Evolutionary conservation across 37 sponge, comb jelly and placozoan genomes (phyloP).

Genomic region (Beroe ovata): DNA sequence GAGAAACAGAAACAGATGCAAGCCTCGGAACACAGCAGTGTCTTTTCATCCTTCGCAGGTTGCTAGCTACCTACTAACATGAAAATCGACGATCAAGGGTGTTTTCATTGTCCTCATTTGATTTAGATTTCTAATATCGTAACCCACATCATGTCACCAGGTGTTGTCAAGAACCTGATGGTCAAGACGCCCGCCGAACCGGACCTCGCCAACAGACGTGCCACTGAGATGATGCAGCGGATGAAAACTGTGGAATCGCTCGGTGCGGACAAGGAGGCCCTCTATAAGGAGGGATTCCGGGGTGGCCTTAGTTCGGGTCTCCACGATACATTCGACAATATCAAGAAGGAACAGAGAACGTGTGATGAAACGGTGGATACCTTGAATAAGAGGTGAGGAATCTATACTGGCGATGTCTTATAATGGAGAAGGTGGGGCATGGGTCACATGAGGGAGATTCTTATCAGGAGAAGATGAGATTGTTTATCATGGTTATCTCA

Average conservation of each 20-base stretch:
- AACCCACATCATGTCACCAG: no score
- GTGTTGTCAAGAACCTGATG: conserved; percentile 67
- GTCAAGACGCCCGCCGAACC: conserved; percentile 64
- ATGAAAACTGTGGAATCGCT: conserved; percentile 57
- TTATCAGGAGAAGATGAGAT: no score
- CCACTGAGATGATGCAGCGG: conserved; percentile 62
- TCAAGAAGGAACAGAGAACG: conserved; percentile 50
- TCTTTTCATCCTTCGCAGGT: conserved; percentile 59
- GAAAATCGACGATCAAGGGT: no score
- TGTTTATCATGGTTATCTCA: no score
- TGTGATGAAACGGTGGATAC: conserved; percentile 43
- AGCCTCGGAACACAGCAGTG: conserved; percentile 63
- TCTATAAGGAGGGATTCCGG: conserved; percentile 62
- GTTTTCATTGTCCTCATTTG: no score
- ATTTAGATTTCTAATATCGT: no score
- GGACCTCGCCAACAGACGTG: conserved; percentile 48
- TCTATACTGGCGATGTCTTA: no score
- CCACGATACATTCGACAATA: conserved; percentile 64
- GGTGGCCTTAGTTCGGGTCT: conserved; percentile 49
- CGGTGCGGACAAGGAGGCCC: conserved; percentile 62
- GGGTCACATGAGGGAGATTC: no score
- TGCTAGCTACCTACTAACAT: no score
- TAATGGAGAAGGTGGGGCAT: no score
- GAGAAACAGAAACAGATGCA: conserved; percentile 67
- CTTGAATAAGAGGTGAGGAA: conserved; percentile 44